Evolutionary conservation across 2,888 invertebrate species (phyloP), one percentile per base, ranked within the genome.

Genomic region (Lordiphosa fenestrarum): DNA sequence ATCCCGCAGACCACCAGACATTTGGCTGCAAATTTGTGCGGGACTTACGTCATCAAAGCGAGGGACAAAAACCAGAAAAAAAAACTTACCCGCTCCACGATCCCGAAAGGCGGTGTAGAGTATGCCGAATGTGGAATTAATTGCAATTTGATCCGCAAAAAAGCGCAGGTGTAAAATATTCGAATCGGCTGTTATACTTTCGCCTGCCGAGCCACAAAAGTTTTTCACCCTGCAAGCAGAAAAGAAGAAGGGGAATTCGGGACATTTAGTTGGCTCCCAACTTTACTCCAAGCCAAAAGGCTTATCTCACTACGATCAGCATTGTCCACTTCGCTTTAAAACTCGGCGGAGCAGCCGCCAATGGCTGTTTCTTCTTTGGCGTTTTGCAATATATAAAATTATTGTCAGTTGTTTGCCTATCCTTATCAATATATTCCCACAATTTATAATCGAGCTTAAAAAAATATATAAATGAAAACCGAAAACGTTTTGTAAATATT

Each of bases 121-220:
- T 0, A 95, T 94, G 61, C 91, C 90, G 85, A 96, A 95, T 19
- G 89, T 90, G 12, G 94, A 94, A 70, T 91, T 91, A 66, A 92
- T 88, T 0, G 92, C 92, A 23, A 91, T 91, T 30, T 91, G 90
- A 63, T 93, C 93, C 0, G 94, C 92, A 69, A 92, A 93, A 88
- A 94, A 96, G 53, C 96, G 91, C 19, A 97, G 91, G 80, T 94
- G 93, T 88, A 96, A 92, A 10, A 93, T 90, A 86, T 94, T 94
- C 3, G 92, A 91, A 5, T 90, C 90, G 1, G 95, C 93, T 30
- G 91, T 90, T 12, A 95, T 92, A 2, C 94, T 90, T 73, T 96
- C 96, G 0, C 96, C 95, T 21, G 96, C 94, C 4, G 96, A 95
- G 0, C 96, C 96, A 86, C 97, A 97, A 89, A 95, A 96, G 87